phyloP scores from a whole-genome alignment of 2,797 vertebrate species.

The Moxostoma hubbsi region DNA sequence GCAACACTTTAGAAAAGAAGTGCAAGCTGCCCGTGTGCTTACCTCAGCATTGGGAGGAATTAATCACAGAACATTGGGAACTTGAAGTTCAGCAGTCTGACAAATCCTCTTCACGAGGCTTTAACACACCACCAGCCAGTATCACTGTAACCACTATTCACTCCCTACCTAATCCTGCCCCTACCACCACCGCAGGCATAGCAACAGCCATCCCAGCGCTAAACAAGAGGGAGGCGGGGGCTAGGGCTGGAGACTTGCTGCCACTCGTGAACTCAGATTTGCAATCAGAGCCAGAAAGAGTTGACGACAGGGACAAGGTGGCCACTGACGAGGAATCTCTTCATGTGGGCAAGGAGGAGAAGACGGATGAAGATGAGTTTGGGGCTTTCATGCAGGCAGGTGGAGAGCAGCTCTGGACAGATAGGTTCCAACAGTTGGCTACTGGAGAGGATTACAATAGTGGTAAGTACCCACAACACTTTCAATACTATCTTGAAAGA shows the following conservation, averaged over 20 bases:
- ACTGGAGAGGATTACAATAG: conserved; percentile 65
- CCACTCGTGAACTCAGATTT: conserved; percentile 51
- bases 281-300: conserved; percentile 58
- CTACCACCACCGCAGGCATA: conserved; percentile 67
- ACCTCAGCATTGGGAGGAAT: conserved; percentile 28
- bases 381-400: conserved; percentile 80
- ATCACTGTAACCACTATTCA: conserved; percentile 56
- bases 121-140: conserved; percentile 39
- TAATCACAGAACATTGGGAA: conserved; percentile 19
- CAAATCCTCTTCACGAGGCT: conserved; percentile 54
- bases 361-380: conserved; percentile 70
- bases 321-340: conserved; percentile 54
- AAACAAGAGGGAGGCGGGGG: conserved; percentile 46
- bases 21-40: conserved; percentile 16
- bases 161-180: conserved; percentile 70
- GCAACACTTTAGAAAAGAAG: neutral
- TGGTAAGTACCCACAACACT: conserved; percentile 69
- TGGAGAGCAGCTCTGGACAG: conserved; percentile 67
- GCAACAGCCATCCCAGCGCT: conserved; percentile 67
- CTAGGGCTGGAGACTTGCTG: conserved; percentile 55
- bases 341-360: conserved; percentile 60
- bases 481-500: conserved; percentile 8
- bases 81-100: conserved; percentile 34
- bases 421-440: conserved; percentile 68
- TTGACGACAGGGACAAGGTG: conserved; percentile 60